Conservation (phyloP, 2,113 vertebrate genomes). For the Mirza zaza region DNA sequence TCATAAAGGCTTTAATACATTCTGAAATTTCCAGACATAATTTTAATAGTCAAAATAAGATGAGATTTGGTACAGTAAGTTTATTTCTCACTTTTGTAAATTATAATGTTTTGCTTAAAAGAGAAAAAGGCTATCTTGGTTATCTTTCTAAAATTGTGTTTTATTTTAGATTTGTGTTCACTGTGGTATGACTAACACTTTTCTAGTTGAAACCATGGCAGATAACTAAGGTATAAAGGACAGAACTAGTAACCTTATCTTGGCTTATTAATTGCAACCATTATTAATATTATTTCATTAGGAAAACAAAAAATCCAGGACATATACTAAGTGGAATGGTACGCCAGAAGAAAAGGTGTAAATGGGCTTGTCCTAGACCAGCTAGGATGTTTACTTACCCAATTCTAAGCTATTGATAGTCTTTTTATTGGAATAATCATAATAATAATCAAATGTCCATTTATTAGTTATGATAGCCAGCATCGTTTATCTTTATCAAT, state of each 20-base stretch:
- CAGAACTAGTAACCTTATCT: background rate
- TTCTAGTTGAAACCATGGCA: background rate
- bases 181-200: background rate
- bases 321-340: background rate
- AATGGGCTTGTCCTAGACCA: background rate
- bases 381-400: background rate
- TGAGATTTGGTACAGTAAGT: background rate
- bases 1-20: background rate
- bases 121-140: background rate
- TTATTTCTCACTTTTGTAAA: constrained; percentile 13
- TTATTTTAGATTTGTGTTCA: background rate
- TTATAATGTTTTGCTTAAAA: background rate
- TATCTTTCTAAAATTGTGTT: background rate
- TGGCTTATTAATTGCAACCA: background rate
- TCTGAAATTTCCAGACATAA: background rate
- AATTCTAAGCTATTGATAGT: background rate
- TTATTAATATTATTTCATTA: background rate
- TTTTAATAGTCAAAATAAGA: background rate
- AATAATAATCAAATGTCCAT: background rate
- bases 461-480: background rate
- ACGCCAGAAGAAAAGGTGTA: background rate
- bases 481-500: background rate
- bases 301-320: background rate
- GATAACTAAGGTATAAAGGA: background rate
- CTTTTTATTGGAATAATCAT: background rate